Evolutionary conservation across 2,797 vertebrate species (phyloP).

Genomic region (Mionectes olivaceus): DNA sequence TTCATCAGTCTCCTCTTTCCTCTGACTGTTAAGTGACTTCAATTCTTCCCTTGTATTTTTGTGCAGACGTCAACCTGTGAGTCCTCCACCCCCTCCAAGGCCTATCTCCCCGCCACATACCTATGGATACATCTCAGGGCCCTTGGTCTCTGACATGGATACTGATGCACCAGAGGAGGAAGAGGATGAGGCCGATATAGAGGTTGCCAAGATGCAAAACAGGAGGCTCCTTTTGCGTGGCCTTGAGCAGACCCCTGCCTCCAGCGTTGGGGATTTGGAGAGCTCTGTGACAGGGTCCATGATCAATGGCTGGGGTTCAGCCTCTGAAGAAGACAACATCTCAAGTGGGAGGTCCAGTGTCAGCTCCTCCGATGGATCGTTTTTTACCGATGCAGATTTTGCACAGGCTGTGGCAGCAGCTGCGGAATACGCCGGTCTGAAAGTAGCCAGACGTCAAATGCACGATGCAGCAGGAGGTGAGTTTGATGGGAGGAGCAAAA

Average conservation of each 20-base stretch:
- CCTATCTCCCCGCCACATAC: slow-evolving; percentile 95
- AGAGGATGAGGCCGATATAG: slow-evolving; percentile 91
- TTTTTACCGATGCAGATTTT: slow-evolving; percentile 97
- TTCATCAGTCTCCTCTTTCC: background rate
- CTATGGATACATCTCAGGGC: slow-evolving; percentile 95
- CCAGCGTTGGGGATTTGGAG: slow-evolving; percentile 96
- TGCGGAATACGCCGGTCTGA: slow-evolving; percentile 93
- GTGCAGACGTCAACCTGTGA: slow-evolving; percentile 88
- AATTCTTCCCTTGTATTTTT: slow-evolving; percentile 2
- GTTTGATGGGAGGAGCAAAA: background rate
- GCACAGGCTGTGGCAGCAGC: slow-evolving; percentile 97
- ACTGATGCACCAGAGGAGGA: slow-evolving; percentile 94
- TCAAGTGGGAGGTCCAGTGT: slow-evolving; percentile 96
- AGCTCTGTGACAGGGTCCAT: slow-evolving; percentile 98
- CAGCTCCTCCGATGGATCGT: slow-evolving; percentile 96
- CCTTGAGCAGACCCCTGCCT: slow-evolving; percentile 96
- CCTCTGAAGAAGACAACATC: slow-evolving; percentile 97
- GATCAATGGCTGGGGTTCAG: slow-evolving; percentile 99
- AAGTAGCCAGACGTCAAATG: slow-evolving; percentile 89
- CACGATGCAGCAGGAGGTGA: slow-evolving; percentile 82
- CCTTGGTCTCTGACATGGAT: slow-evolving; percentile 90
- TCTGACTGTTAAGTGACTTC: background rate
- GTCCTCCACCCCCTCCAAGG: slow-evolving; percentile 89
- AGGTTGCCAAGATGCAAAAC: slow-evolving; percentile 92
- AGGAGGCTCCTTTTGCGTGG: slow-evolving; percentile 90